Conservation (phyloP, 2,888 invertebrate genomes). For the Laothoe populi region DNA sequence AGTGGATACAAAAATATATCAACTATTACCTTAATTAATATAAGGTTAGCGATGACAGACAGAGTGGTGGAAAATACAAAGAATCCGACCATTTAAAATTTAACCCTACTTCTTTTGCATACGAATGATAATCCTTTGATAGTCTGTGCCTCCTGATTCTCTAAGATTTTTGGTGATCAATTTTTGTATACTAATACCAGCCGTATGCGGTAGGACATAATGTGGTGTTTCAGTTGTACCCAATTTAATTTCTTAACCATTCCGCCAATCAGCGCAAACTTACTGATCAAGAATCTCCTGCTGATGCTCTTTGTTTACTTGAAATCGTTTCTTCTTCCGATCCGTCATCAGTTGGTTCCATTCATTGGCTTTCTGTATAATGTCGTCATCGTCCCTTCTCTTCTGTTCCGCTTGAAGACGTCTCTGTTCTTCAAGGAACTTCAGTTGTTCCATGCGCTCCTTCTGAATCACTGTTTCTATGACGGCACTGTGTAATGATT, state of each 20-base stretch:
- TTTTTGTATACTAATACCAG: too few species aligned
- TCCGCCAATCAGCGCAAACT: slow-evolving; percentile 38
- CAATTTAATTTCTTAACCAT: not conserved
- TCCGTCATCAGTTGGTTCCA: slow-evolving; percentile 61
- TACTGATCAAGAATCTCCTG: slow-evolving; percentile 70
- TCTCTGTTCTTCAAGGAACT: slow-evolving; percentile 63
- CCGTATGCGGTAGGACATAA: too few species aligned
- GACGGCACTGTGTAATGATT: slow-evolving; percentile 61
- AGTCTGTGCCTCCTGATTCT: too few species aligned
- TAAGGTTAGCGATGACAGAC: too few species aligned
- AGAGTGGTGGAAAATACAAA: too few species aligned
- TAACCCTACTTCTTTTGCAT: too few species aligned
- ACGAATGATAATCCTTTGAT: too few species aligned
- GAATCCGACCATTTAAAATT: too few species aligned
- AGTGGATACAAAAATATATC: too few species aligned
- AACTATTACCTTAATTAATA: too few species aligned
- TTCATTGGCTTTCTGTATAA: slow-evolving; percentile 62
- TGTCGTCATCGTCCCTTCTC: slow-evolving; percentile 58
- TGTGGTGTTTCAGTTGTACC: too few species aligned
- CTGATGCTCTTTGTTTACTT: slow-evolving; percentile 67
- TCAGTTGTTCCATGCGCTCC: slow-evolving; percentile 69
- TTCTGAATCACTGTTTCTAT: slow-evolving; percentile 74
- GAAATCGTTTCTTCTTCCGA: slow-evolving; percentile 53
- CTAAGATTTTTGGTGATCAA: too few species aligned
- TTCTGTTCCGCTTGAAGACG: slow-evolving; percentile 57